Evolutionary conservation across 2,888 invertebrate species (phyloP), one percentile per base, ranked within the genome.

Genomic region (Torymus aiolomorphi): DNA sequence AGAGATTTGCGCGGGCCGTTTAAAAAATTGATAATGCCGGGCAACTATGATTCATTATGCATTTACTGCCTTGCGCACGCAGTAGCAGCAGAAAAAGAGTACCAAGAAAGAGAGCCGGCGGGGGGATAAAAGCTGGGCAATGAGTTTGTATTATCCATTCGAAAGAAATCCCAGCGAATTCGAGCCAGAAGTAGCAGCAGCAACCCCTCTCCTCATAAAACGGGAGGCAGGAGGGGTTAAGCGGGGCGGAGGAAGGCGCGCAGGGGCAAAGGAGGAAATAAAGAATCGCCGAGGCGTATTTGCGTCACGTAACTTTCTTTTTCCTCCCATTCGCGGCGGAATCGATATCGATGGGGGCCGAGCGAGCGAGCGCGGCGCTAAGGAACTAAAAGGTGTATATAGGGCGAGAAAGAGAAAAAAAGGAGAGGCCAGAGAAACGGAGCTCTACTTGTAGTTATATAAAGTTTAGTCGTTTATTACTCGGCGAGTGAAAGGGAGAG

Each of bases 281-380:
- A 78, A 73, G 57, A 69, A 80, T 80, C 69, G 75, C 70, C 59
- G 63, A 59, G 59, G 61, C 20, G 80, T 69, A 80, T 76, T 73
- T 76, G 71, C 67, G 71, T 75, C 78, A 72, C 78, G 76, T 78
- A 81, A 78, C 72, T 62, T 67, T 81, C 62, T 70, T 67, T 76
- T 57, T 56, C 61, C 70, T 72, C 62, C 72, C 72, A 77, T 79
- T 79, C 77, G 65, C 54, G 59, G 56, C 51, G 52, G 62, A 86
- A 86, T 86, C 85, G 81, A 85, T 86, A 86, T 85, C 83, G 79
- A 80, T 83, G 61, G 49, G 63, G 16, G 76, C 72, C 65, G 54
- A 66, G 54, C n/a, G 24, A 75, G 20, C 62, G 49, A 20, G 63
- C 70, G 67, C 74, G 20, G 42, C 42, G 54, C 12, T 31, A 56